phyloP scores from a whole-genome alignment of 2,888 invertebrate species.

The Rhopalosiphum nymphaeae region DNA sequence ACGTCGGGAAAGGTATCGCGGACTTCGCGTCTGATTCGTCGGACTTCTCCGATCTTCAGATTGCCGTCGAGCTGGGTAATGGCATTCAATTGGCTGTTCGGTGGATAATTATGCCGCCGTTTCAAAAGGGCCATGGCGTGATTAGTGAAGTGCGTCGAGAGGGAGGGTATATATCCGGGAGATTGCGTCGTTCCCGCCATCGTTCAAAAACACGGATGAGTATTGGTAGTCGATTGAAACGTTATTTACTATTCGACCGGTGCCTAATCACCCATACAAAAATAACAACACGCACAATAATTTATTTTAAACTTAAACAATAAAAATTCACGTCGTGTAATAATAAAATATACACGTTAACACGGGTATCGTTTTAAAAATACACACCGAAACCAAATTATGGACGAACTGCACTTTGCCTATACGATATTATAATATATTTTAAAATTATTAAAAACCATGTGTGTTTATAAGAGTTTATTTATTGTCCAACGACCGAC shows the following conservation, averaged over 20 bases:
- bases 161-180: background rate
- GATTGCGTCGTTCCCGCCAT: background rate
- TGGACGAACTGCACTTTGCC: background rate
- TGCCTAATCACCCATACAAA: background rate
- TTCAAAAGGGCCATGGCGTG: background rate
- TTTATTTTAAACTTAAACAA: background rate
- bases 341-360: background rate
- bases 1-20: background rate
- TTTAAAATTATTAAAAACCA: background rate
- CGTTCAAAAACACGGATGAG: background rate
- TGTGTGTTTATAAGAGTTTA: background rate
- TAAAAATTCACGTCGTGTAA: background rate
- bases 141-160: background rate
- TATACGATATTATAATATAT: background rate
- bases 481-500: background rate
- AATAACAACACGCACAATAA: background rate
- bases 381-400: background rate
- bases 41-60: background rate
- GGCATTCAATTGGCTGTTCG: background rate
- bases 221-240: background rate
- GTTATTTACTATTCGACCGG: background rate
- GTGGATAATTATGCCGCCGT: background rate
- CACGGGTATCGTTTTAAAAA: background rate
- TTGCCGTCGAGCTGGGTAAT: background rate
- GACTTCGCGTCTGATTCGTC: background rate